Evolutionary conservation across 2,113 vertebrate genomes (phyloP).

Genomic region (Polypterus bichir): DNA sequence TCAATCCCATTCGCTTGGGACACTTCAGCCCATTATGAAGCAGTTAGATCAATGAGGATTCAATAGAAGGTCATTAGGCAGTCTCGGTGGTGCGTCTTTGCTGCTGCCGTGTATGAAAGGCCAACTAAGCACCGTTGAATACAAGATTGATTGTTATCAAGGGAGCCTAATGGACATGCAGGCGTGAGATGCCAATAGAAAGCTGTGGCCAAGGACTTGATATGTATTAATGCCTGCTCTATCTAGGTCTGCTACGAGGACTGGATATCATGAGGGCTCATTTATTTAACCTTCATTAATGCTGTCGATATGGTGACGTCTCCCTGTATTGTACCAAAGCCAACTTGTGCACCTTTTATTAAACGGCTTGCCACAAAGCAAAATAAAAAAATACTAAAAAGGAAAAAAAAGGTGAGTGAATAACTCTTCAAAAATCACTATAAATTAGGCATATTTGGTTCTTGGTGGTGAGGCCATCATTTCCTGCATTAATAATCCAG

Average conservation of each 20-base stretch:
- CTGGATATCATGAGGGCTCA: slow-evolving; percentile 12
- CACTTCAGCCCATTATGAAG: slow-evolving; percentile 19
- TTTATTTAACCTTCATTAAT: slow-evolving; percentile 21
- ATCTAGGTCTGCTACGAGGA: slow-evolving; percentile 11
- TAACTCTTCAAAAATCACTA: too few species aligned
- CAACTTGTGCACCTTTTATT: neutral
- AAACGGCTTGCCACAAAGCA: too few species aligned
- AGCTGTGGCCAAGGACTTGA: slow-evolving; percentile 6
- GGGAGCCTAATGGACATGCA: slow-evolving; percentile 10
- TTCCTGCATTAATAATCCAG: too few species aligned
- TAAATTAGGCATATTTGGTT: too few species aligned
- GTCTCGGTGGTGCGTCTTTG: slow-evolving; percentile 19
- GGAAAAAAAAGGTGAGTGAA: too few species aligned
- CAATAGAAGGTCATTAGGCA: slow-evolving; percentile 22
- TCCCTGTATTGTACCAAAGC: neutral
- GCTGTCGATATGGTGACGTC: slow-evolving; percentile 13
- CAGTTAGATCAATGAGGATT: slow-evolving; percentile 21
- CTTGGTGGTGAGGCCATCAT: too few species aligned
- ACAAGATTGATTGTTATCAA: slow-evolving; percentile 19
- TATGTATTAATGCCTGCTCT: slow-evolving; percentile 19
- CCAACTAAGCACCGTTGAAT: slow-evolving; percentile 17
- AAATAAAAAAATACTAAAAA: too few species aligned
- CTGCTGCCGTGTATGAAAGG: slow-evolving; percentile 13
- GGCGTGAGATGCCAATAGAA: slow-evolving; percentile 8
- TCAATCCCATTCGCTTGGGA: slow-evolving; percentile 17